Evolutionary conservation across 2,888 invertebrate species (phyloP).

Genomic region (Cinara cedri): DNA sequence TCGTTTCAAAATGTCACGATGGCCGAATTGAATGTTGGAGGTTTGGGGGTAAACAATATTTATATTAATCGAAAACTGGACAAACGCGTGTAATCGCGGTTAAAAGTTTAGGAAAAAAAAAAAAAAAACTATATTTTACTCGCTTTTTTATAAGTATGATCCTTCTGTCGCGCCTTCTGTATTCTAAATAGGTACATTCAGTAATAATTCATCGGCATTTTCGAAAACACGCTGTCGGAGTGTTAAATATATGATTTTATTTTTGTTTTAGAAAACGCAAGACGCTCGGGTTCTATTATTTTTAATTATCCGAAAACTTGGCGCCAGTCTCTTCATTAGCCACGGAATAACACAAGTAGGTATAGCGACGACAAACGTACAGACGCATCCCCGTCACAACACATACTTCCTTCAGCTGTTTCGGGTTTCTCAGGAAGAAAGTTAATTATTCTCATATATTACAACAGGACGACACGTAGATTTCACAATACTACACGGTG

Average conservation of each 20-base stretch:
- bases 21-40: no score
- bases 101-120: no score
- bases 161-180: background rate
- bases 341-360: slow-evolving; percentile 19
- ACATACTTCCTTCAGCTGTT: slow-evolving; percentile 48
- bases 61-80: no score
- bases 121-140: no score
- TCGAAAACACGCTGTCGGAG: background rate
- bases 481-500: no score
- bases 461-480: no score
- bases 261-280: background rate
- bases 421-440: background rate
- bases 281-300: background rate
- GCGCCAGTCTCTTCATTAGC: slow-evolving; percentile 50
- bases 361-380: slow-evolving; percentile 35
- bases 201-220: slow-evolving; percentile 4
- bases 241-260: slow-evolving; percentile 23
- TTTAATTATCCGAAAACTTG: slow-evolving; percentile 44
- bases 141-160: no score
- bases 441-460: background rate
- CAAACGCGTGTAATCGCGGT: no score
- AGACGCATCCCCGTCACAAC: background rate
- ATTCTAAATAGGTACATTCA: background rate
- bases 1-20: no score
- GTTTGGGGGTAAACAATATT: no score